Conservation (phyloP, 2,888 invertebrate species). For the Stratiomys singularior region DNA sequence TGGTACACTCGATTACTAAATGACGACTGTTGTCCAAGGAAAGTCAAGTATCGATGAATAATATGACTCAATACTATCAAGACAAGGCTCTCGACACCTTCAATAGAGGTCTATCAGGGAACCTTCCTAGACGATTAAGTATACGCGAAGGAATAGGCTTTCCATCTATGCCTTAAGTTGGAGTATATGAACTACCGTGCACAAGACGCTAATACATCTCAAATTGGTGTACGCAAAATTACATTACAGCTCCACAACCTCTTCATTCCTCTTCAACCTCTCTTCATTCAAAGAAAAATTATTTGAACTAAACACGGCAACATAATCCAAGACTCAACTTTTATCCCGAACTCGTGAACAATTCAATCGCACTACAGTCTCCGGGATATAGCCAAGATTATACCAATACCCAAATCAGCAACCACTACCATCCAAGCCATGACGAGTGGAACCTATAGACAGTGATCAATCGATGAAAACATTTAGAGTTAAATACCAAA, state of each 20-base stretch:
- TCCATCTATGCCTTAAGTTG: background rate
- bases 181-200: background rate
- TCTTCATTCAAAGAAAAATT: background rate
- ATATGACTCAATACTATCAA: background rate
- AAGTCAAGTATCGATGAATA: background rate
- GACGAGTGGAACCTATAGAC: background rate
- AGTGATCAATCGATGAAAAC: background rate
- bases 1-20: background rate
- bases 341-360: background rate
- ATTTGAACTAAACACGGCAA: background rate
- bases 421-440: too few species aligned
- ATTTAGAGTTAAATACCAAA: background rate
- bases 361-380: background rate
- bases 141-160: background rate
- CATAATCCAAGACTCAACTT: background rate
- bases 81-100: background rate
- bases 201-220: background rate
- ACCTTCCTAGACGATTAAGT: background rate
- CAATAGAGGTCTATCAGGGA: background rate
- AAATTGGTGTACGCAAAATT: background rate
- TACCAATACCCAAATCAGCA: background rate
- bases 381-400: background rate
- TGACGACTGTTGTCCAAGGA: background rate
- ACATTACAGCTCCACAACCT: background rate
- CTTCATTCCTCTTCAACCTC: too few species aligned